Conservation (phyloP, 2,113 vertebrate genomes). For the Perca fluviatilis region DNA sequence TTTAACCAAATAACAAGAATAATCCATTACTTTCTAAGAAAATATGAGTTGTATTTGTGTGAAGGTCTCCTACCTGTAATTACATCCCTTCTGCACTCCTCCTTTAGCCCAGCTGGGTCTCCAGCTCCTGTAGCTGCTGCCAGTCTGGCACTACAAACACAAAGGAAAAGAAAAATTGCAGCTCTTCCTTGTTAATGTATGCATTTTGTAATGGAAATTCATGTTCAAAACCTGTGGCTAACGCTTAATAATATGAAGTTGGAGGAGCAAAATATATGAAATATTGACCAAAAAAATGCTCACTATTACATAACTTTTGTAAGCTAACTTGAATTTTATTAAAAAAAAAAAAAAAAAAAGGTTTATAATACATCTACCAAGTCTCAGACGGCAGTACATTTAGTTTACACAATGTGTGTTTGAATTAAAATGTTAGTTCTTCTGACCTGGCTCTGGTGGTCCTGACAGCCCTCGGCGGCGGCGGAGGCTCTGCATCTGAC, state of each 20-base stretch:
- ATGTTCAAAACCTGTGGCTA: not conserved
- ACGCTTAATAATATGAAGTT: not conserved
- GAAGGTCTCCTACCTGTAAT: conserved; percentile 66
- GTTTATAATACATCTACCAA: not conserved
- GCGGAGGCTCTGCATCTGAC: conserved; percentile 83
- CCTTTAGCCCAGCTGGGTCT: conserved; percentile 66
- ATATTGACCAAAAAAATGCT: not conserved
- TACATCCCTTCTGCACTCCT: conserved; percentile 72
- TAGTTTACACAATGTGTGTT: not conserved
- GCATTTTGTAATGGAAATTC: not conserved
- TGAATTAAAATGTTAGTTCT: not conserved
- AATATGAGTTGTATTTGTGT: not conserved
- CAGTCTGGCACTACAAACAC: conserved; percentile 70
- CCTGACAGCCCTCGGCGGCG: conserved; percentile 59
- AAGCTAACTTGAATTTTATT: not conserved
- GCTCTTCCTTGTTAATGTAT: not conserved
- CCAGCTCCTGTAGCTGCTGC: conserved; percentile 66
- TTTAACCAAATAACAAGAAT: not conserved
- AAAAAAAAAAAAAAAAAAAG: not conserved
- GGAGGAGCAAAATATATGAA: not conserved
- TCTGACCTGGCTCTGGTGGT: conserved; percentile 84
- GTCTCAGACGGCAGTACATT: not conserved
- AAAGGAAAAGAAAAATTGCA: not conserved
- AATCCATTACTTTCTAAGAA: not conserved
- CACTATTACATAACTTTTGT: not conserved